Conservation (phyloP, 1,140 invertebrate species). For the Pseudachorutes palmiensis region DNA sequence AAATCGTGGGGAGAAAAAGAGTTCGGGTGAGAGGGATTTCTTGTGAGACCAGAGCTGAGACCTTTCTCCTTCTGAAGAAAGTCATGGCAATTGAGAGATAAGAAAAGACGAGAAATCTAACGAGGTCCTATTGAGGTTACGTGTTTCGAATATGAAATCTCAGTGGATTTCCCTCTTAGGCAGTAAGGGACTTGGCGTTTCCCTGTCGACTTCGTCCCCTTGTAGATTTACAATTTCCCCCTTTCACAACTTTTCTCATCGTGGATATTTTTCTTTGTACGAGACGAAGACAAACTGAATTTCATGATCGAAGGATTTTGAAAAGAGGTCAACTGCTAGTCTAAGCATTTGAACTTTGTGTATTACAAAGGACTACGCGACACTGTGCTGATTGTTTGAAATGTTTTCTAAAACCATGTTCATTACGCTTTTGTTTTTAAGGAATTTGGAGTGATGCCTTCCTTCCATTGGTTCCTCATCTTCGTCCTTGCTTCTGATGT, state of each 20-base stretch:
- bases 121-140: conserved; percentile 32
- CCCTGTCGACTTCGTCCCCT: not conserved
- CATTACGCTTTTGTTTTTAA: too few species aligned
- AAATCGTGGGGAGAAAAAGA: too few species aligned
- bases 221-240: not conserved
- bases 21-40: too few species aligned
- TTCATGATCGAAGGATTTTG: not conserved
- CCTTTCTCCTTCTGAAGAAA: conserved; percentile 2
- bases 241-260: not conserved
- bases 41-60: not conserved
- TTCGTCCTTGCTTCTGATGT: too few species aligned
- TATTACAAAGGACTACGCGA: too few species aligned
- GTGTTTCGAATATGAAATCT: conserved; percentile 22
- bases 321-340: too few species aligned
- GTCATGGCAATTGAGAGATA: conserved; percentile 15
- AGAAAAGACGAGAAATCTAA: conserved; percentile 21
- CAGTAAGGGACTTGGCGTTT: not conserved
- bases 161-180: not conserved
- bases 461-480: too few species aligned
- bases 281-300: not conserved
- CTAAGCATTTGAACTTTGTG: too few species aligned
- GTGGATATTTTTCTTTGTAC: not conserved
- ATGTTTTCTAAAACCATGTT: too few species aligned
- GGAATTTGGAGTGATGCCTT: too few species aligned
- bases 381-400: too few species aligned